Base-by-base conservation (phyloP, 2,888 invertebrate species). In the Lycophotia porphyrea region DNA sequence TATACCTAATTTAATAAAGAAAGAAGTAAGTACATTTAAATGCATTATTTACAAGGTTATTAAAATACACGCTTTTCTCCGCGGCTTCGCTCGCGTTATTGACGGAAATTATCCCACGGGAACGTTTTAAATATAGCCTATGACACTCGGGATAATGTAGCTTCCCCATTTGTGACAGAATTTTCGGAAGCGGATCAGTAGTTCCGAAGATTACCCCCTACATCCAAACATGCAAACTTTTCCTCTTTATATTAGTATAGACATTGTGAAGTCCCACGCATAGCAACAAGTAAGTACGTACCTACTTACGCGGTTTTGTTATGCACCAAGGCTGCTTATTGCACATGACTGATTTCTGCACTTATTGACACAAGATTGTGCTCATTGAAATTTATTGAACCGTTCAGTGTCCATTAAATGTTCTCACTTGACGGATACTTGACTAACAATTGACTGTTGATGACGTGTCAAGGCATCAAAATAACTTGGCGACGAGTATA, bases 371-470 rank as follows among this genome's bases (percentile, higher is more conserved):
- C 34, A 47, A 82, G 39, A 81, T 72, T 72, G 77, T 63, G 64
- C 52, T 75, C 76, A 76, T 84, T 84, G 77, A 80, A 82, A 75
- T 75, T 75, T 71, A 80, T 84, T 84, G 82, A 74, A 74, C 61
- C 71, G 66, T 67, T 67, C 71, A 69, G 63, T 71, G 72, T 47
- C 36, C 61, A 76, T 71, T 71, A 52, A 63, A 64, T 49, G 58
- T 34, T 64, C 70, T 36, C 49, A 24, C 63, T 73, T 82, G 84
- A 84, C 44, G 44, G 74, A 83, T 68, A 71, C 68, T 84, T 71
- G 65, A 77, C 61, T 71, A 55, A 42, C 80, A 80, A 77, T 76
- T 84, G 73, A 80, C 47, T 42, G 67, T 47, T 52, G 49, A 42
- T 64, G 68, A 69, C 58, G 69, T 67, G 44, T 27, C 61, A 52